Evolutionary conservation across 2,888 invertebrate species (phyloP).

Genomic region (Cephus pygmeus): DNA sequence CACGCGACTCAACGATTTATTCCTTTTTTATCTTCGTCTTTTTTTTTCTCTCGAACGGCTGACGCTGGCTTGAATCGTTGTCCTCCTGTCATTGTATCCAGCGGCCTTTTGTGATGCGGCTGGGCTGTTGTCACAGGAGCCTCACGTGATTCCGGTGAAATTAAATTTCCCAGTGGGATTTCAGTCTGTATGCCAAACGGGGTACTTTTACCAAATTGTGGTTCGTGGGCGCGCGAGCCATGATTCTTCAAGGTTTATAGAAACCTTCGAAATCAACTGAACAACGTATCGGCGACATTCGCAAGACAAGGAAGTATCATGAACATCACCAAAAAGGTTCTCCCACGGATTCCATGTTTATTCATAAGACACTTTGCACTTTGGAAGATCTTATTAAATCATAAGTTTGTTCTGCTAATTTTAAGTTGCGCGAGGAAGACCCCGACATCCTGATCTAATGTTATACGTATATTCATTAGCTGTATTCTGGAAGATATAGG

Average conservation of each 20-base stretch:
- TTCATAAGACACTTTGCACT: neutral
- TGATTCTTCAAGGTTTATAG: neutral
- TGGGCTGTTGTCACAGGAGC: neutral
- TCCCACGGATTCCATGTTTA: neutral
- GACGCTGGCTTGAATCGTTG: neutral
- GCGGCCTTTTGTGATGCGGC: neutral
- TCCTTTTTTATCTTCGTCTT: neutral
- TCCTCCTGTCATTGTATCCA: neutral
- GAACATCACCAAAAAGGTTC: neutral
- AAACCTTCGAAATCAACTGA: neutral
- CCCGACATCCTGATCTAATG: too few species aligned
- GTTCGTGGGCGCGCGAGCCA: neutral
- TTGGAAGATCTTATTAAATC: neutral
- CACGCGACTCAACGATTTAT: neutral
- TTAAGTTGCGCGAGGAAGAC: neutral
- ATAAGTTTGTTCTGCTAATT: neutral
- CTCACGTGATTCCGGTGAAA: neutral
- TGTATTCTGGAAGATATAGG: neutral
- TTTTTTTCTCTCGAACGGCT: neutral
- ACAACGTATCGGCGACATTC: neutral
- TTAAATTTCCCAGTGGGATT: neutral
- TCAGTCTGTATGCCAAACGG: neutral
- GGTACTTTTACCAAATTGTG: neutral
- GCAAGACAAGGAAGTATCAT: neutral
- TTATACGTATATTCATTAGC: neutral